Base-by-base conservation (phyloP, 2,797 vertebrate species). In the Myoxocephalus aenaeus region DNA sequence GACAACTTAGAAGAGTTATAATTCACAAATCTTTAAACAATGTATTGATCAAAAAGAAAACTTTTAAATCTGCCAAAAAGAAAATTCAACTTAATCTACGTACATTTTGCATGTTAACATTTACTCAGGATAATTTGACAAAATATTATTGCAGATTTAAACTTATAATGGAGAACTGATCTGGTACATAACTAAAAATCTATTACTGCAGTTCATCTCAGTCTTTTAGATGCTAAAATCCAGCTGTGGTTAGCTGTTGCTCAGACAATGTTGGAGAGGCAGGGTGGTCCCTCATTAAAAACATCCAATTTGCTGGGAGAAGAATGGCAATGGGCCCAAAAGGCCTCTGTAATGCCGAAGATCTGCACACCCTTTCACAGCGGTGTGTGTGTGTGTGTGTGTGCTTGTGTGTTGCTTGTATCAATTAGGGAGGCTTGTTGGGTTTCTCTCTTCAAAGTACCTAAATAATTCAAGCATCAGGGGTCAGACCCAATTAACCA, bases 381-480 rank as follows among this genome's bases (percentile, higher is more conserved):
- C 67, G 27, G 70, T 73, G 73, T 80, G 34, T 34, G 29, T 32
- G 70, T 73, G 73, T 80, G 34, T 34, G 29, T 32, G 77, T 84
- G 82, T 75, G 76, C 82, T 79, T 65, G 80, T 87, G 87, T 79
- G 84, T 77, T 88, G 87, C 84, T 54, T 76, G 80, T 89, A 88
- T 91, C 92, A 93, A 94, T 95, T 94, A 94, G 82, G 65, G 74
- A 75, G 77, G 80, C 86, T 90, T 87, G 86, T 90, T 88, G 89
- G 85, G 87, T 89, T 91, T 87, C 88, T 86, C 82, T 87, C 86
- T 91, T 91, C 89, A 93, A 93, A 93, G 89, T 70, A 83, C 85
- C 87, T 88, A 89, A 91, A 92, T 94, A 93, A 95, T 94, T 94
- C 84, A 91, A 94, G 90, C 91, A 91, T 92, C 85, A 84, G 91